Base-by-base conservation (phyloP, 2,113 vertebrate species). In the Cochlearius cochlearius region DNA sequence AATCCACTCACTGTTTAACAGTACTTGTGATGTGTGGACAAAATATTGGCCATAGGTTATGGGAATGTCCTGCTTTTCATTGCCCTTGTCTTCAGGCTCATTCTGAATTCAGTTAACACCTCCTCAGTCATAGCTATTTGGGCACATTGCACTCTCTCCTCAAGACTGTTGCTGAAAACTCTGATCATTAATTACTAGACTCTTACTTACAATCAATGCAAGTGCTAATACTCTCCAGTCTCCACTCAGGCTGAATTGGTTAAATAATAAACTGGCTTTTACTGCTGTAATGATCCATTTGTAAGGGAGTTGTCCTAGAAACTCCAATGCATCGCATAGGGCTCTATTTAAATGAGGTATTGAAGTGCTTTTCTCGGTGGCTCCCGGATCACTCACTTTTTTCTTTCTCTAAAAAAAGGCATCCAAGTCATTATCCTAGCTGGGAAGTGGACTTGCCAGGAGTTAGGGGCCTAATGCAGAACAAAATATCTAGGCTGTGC, bases 251-350 rank as follows among this genome's bases (percentile, higher is more conserved):
- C 67, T 94, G 92, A 96, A 96, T 88, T 90, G 86, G 92, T 95
- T 95, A 95, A 96, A 95, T 97, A 97, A 94, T 95, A 95, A 94
- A 97, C 94, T 95, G 74, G 20, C 86, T 97, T 94, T 95, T 92
- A 97, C 84, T 0, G 18, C 89, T 76, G 89, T 91, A 97, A 95
- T 91, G 95, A 97, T 95, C 77, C 62, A 94, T 95, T 97, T 96
- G 41, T 94, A 81, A 95, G 56, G 75, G 73, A 94, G 86, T 87
- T 94, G 76, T 92, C 94, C 90, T 94, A 97, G 94, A 97, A 96
- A 92, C 69, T 96, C 80, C 84, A 95, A 85, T 97, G 72, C 58
- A 58, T 89, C 0, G 1, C 62, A 81, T 85, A 91, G 78, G 69
- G 39, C n/a, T 93, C 53, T 94, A 92, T 89, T 94, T 80, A 97